Conservation (phyloP, 2,113 vertebrate species). For the Pteropus alecto region DNA sequence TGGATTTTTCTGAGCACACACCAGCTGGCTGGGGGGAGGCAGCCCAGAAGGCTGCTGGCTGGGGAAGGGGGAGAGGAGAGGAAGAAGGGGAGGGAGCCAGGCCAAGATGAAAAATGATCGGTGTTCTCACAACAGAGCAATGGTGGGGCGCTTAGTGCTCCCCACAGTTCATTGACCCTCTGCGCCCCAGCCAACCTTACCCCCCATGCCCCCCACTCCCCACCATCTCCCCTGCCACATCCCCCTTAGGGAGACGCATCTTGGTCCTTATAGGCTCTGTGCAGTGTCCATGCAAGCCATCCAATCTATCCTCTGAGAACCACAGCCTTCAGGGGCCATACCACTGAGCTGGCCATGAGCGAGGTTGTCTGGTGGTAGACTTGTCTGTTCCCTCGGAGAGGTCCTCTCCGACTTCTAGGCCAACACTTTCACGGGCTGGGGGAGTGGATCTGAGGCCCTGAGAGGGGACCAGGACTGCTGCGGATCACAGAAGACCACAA, state of each 20-base stretch:
- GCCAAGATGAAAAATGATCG: constrained; percentile 57
- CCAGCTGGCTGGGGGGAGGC: constrained; percentile 78
- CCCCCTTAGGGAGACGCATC: background rate
- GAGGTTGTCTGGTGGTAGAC: background rate
- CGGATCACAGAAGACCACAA: background rate
- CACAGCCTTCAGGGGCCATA: background rate
- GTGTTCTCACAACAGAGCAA: constrained; percentile 29
- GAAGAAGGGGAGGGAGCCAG: constrained; percentile 64
- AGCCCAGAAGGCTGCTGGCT: constrained; percentile 77
- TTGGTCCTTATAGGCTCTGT: background rate
- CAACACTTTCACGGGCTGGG: background rate
- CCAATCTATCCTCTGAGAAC: background rate
- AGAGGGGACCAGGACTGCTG: background rate
- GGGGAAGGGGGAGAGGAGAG: constrained; percentile 62
- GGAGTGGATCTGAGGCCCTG: background rate
- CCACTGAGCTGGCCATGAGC: background rate
- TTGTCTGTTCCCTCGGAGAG: background rate
- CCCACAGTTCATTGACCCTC: background rate
- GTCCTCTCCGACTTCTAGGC: background rate
- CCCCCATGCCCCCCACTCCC: too few species aligned
- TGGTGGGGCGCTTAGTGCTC: constrained; percentile 23
- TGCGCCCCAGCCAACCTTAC: too few species aligned
- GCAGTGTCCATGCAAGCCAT: background rate
- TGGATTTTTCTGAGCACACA: constrained; percentile 75
- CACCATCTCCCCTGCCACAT: too few species aligned